Percentiles rank a stretch among this genome's conserved stretches.
Conservation (phyloP, 2,113 vertebrate species). For the Misgurnus anguillicaudatus region DNA sequence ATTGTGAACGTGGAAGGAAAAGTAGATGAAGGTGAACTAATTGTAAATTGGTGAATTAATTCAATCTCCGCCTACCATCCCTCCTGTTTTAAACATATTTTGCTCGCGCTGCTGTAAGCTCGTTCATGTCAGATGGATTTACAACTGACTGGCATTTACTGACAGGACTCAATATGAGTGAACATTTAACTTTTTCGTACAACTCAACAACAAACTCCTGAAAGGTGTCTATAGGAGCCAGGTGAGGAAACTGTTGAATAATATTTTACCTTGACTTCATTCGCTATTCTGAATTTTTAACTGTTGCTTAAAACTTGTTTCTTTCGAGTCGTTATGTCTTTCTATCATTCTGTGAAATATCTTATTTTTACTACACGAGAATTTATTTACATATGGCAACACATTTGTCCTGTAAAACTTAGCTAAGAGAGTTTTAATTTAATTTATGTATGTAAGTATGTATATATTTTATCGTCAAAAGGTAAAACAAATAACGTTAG, state of each 20-base stretch:
- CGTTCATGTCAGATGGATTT: background rate
- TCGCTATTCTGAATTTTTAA: too few relatives aligned
- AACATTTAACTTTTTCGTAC: background rate
- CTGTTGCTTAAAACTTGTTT: too few relatives aligned
- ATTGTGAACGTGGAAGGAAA: too few relatives aligned
- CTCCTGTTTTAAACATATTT: constrained; percentile 2
- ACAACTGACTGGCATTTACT: constrained; percentile 6
- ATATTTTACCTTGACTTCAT: constrained; percentile 5
- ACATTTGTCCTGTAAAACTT: background rate
- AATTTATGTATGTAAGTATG: too few relatives aligned
- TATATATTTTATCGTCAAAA: too few relatives aligned
- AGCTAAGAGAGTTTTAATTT: background rate
- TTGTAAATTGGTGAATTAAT: too few relatives aligned
- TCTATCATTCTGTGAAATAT: background rate
- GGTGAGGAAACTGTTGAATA: constrained; percentile 40
- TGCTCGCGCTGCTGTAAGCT: constrained; percentile 1
- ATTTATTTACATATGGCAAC: background rate
- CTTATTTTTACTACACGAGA: background rate
- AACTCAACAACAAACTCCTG: constrained; percentile 7
- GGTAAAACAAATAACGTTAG: too few relatives aligned
- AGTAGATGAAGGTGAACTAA: too few relatives aligned
- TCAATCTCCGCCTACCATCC: background rate
- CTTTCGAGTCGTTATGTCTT: too few relatives aligned
- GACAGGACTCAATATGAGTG: constrained; percentile 17
- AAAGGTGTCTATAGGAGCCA: constrained; percentile 27